Percentiles rank a stretch among this genome's conserved stretches.
Conservation (phyloP, 2,888 invertebrate genomes). For the Drosophila suboccidentalis region DNA sequence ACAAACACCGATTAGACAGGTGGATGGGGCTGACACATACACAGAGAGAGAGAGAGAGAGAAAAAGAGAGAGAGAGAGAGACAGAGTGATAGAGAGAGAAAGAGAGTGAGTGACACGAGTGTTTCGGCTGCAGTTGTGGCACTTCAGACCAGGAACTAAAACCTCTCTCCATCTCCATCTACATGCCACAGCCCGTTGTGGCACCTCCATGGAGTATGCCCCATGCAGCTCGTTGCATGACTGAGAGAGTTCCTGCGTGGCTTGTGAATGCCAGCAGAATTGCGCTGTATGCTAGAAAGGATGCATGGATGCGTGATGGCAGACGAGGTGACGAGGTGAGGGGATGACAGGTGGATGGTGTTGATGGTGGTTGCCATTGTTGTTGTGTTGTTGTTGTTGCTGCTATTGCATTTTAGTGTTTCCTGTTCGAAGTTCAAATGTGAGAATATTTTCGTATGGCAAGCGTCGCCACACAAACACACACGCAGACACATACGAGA, state of each 20-base stretch:
- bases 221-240: conserved; percentile 42
- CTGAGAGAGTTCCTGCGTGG: conserved; percentile 68
- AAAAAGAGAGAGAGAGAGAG: background rate
- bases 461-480: conserved; percentile 34
- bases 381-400: conserved; percentile 29
- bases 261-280: conserved; percentile 62
- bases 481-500: conserved; percentile 13
- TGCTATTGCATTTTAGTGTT: conserved; percentile 75
- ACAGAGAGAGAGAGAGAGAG: background rate
- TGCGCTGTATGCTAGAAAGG: conserved; percentile 37
- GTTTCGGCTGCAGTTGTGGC: conserved; percentile 17
- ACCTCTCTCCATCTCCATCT: conserved; percentile 13
- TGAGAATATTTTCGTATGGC: conserved; percentile 78
- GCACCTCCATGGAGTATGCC: conserved; percentile 9
- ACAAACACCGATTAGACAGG: conserved; percentile 83
- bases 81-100: background rate
- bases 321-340: background rate
- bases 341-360: conserved; percentile 7
- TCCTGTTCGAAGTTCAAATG: conserved; percentile 82
- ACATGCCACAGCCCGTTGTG: conserved; percentile 2
- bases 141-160: background rate
- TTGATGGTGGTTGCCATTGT: conserved; percentile 18
- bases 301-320: background rate
- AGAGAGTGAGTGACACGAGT: conserved; percentile 4
- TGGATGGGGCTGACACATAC: conserved; percentile 43